Evolutionary conservation across 2,797 vertebrate species (phyloP), one percentile per base, ranked within the genome.

Genomic region (Apogon talboti): DNA sequence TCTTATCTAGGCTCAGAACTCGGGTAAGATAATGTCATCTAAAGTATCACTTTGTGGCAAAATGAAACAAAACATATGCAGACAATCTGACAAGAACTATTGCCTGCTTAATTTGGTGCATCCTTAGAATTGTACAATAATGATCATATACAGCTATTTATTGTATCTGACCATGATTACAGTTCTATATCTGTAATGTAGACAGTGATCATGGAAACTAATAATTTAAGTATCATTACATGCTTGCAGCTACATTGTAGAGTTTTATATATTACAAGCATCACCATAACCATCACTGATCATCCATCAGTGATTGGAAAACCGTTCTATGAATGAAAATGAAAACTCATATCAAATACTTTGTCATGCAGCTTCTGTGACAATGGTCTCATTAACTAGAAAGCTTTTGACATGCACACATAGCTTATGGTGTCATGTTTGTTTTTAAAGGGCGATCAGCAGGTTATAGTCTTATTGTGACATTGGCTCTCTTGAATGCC

Each of bases 101-200:
- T 5, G 35, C 24, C 14, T 28, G 16, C 21, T 42, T 37, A 64
- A 46, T 62, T 1, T 8, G 46, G 44, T 59, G 44, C 14, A 63
- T 14, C 9, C 6, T 33, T 18, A 10, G 13, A 14, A 14, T 37
- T 8, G 28, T 13, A 13, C 14, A 3, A 28, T 0, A 40, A 8
- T 16, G 11, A 41, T 19, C 28, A 21, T 11, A 35, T 10, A 10
- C 24, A 4, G 19, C 28, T 33, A 49, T 5, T 41, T 16, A 4
- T 2, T 43, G 12, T 43, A 16, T 15, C 8, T 43, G 6, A 43
- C 10, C 37, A 37, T 65, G 24, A n/a, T 41, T 24, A 35, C 15
- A 3, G 10, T 7, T 43, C 8, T 52, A 8, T 10, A 1, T 35
- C 7, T 8, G 10, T 35, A 9, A 8, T 38, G 28, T 6, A 9